Evolutionary conservation across 2,888 invertebrate genomes (phyloP).

Genomic region (Conomelus anceps): DNA sequence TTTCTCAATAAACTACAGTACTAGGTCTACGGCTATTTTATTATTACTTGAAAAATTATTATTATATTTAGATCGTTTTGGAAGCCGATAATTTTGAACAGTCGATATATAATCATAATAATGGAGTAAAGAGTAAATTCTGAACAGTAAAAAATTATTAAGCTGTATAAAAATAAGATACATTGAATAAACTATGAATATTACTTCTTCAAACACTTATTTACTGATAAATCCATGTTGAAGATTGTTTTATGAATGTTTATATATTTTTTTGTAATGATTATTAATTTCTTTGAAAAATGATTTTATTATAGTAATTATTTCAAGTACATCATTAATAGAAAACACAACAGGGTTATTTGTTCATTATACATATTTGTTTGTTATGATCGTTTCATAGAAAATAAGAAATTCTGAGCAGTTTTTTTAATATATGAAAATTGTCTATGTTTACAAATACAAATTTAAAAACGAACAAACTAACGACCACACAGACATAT

Average conservation of each 20-base stretch:
- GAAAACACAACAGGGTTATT: background rate
- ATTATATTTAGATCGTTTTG: background rate
- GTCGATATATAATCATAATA: background rate
- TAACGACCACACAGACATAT: background rate
- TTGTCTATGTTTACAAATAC: background rate
- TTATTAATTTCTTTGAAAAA: background rate
- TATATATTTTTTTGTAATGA: background rate
- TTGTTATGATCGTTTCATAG: background rate
- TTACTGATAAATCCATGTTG: background rate
- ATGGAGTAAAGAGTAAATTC: background rate
- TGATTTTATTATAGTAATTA: background rate
- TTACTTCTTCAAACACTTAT: background rate
- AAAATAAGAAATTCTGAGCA: background rate
- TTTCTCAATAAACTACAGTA: background rate
- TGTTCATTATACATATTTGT: constrained; percentile 1
- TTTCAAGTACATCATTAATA: background rate
- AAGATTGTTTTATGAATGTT: no score
- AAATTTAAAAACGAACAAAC: background rate
- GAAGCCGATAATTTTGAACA: background rate
- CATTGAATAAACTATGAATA: background rate
- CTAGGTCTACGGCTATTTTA: background rate
- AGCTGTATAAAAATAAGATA: background rate
- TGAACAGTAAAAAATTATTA: background rate
- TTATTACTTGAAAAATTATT: background rate
- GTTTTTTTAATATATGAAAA: background rate